These are phyloP conservation scores for Diadophis punctatus DNA, from an alignment of 2,113 vertebrate genomes.

Conservation along the genomic window DNA sequence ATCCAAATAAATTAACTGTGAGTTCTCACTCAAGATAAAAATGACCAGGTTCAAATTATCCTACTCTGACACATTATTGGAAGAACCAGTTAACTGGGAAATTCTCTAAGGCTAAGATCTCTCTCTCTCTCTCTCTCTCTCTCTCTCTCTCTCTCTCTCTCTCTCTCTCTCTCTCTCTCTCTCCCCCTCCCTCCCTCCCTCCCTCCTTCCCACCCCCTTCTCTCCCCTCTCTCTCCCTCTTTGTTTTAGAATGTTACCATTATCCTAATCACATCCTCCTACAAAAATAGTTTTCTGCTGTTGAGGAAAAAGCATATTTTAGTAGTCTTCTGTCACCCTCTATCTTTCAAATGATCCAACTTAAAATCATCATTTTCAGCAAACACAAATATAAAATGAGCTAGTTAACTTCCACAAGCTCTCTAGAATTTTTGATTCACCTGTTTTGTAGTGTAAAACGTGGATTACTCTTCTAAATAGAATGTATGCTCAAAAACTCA, in stretches of 20 bases:
- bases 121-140: too few relatives aligned
- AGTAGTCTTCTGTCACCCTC: conserved; percentile 48
- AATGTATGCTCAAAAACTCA: conserved; percentile 61
- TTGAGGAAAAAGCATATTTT: conserved; percentile 31
- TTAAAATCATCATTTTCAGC: conserved; percentile 58
- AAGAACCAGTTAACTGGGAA: background rate
- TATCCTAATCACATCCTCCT: background rate
- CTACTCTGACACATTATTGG: background rate
- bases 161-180: too few relatives aligned
- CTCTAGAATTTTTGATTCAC: conserved; percentile 25
- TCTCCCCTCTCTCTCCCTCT: too few relatives aligned
- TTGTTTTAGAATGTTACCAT: background rate
- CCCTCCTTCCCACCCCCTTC: too few relatives aligned
- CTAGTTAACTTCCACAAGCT: conserved; percentile 55
- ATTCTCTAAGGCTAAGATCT: background rate
- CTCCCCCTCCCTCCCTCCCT: background rate
- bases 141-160: too few relatives aligned
- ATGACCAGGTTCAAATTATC: background rate
- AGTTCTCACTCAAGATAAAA: background rate
- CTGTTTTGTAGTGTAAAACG: conserved; percentile 49
- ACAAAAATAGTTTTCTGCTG: conserved; percentile 38
- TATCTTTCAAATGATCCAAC: conserved; percentile 59
- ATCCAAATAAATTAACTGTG: background rate
- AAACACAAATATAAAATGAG: conserved; percentile 46
- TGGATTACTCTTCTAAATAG: conserved; percentile 59